Percentiles rank a stretch among this genome's conserved stretches.
phyloP scores from a whole-genome alignment of 2,797 vertebrate species.

The Xerus rutilus region DNA sequence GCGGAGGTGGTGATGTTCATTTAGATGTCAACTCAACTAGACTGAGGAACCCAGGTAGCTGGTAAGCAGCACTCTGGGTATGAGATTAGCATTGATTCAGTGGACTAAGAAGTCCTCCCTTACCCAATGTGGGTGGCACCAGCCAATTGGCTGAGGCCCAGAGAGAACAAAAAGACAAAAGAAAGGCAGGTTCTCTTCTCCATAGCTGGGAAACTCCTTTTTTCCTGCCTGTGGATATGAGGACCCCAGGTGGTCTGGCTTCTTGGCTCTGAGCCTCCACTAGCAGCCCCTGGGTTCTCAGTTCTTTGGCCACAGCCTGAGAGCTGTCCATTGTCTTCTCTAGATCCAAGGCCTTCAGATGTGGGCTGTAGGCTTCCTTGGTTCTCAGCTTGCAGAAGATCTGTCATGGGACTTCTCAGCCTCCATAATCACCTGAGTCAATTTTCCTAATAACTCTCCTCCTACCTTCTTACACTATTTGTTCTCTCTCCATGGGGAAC shows the following conservation, averaged over 20 bases:
- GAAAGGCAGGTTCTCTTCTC: no score
- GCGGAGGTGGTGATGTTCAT: background rate
- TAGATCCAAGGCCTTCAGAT: background rate
- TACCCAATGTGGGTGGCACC: background rate
- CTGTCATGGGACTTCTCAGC: background rate
- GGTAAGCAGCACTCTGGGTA: background rate
- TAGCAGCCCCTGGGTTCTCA: background rate
- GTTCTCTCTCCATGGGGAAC: background rate
- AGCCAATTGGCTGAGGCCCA: background rate
- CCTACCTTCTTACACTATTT: background rate
- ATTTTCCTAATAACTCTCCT: background rate
- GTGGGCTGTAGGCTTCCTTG: background rate
- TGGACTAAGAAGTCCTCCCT: background rate
- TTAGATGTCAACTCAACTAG: background rate
- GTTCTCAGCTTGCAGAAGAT: background rate
- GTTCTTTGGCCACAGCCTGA: background rate
- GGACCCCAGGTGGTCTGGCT: background rate
- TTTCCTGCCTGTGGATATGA: background rate
- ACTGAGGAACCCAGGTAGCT: background rate
- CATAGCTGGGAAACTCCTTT: no score
- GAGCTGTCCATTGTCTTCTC: background rate
- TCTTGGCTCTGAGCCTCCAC: background rate
- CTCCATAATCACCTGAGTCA: background rate
- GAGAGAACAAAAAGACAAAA: background rate
- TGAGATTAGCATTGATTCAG: background rate